phyloP scores from a whole-genome alignment of 53 echinoderm and acorn worm species.

The Patiria pectinifera region DNA sequence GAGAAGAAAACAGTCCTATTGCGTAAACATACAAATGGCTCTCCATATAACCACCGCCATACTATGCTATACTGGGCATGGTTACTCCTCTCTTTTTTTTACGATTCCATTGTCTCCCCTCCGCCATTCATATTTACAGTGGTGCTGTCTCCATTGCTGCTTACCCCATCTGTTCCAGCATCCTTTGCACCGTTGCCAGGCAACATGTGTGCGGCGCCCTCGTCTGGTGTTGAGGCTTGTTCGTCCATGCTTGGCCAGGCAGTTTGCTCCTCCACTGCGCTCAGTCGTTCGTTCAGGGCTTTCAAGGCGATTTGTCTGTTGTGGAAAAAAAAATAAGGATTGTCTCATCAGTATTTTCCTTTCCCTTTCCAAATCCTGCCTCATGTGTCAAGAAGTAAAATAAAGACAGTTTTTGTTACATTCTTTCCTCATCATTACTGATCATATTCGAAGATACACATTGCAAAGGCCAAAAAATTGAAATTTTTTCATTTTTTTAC shows the following conservation, averaged over 20 bases:
- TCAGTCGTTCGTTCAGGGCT: slow-evolving; percentile 94
- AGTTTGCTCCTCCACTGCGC: slow-evolving; percentile 93
- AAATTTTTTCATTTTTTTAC: no score
- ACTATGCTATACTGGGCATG: not conserved
- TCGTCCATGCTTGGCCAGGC: slow-evolving; percentile 99
- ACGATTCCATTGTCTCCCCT: slow-evolving; percentile 1
- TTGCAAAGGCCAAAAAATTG: no score
- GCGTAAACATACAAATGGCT: not conserved
- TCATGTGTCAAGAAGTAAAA: not conserved
- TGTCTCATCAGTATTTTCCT: not conserved
- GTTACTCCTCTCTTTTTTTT: not conserved
- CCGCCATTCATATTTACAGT: not conserved
- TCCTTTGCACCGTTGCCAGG: slow-evolving; percentile 14
- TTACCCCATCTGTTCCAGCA: not conserved
- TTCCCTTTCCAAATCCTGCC: not conserved
- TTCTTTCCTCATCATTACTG: no score
- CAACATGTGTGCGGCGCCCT: slow-evolving; percentile 45
- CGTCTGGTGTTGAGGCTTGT: slow-evolving; percentile 73
- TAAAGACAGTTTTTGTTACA: not conserved
- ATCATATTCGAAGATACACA: no score
- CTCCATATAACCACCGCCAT: not conserved
- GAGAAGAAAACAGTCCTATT: not conserved
- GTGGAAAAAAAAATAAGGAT: not conserved
- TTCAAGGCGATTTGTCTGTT: slow-evolving; percentile 92
- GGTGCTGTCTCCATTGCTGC: slow-evolving; percentile 4